Base-by-base conservation (phyloP, 2,797 vertebrate genomes). In the Babyrousa celebensis region DNA sequence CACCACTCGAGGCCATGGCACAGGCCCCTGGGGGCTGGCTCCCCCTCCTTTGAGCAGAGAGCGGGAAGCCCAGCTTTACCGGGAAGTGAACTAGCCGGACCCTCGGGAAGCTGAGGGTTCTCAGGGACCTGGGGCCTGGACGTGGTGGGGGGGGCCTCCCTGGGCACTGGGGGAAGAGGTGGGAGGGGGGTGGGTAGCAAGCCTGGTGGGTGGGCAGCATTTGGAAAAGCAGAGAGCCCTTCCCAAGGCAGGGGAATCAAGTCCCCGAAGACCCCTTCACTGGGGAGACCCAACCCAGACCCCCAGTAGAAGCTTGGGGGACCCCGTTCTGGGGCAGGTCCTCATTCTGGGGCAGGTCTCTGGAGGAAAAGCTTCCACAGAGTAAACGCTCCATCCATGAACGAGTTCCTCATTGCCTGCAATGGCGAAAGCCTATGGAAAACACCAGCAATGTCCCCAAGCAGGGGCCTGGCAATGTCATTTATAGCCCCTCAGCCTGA, bases 1-100 rank as follows among this genome's bases (percentile, higher is more conserved):
- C 15, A 1, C 12, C 9, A 16, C 21, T 6, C 1, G 16, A 56
- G 71, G 43, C 68, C 68, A 14, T 0, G 7, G 68, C n/a, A 7
- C 4, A 0, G 56, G 54, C 9, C 12, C 0, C 70, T 0, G 8
- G 75, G 43, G 0, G 7, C 20, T 2, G 6, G 15, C 7, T 70
- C 18, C 40, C 17, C 25, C 0, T 70, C 15, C 36, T 17, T 1
- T 9, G 21, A 21, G 48, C 16, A 3, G 56, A 32, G 6, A 67
- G 65, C 0, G 5, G 54, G 32, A 20, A 36, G 60, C 17, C 27
- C 43, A 5, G 32, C 7, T 10, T 58, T 2, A 1, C 11, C 48
- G 74, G 54, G 17, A 48, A 68, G 27, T 1, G 0, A 67, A 82
- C 36, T 68, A 62, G 85, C 54, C 40, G 20, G 87, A 9, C 63